Base-by-base conservation (phyloP, 2,888 invertebrate genomes). In the Metallyticus violacea region DNA sequence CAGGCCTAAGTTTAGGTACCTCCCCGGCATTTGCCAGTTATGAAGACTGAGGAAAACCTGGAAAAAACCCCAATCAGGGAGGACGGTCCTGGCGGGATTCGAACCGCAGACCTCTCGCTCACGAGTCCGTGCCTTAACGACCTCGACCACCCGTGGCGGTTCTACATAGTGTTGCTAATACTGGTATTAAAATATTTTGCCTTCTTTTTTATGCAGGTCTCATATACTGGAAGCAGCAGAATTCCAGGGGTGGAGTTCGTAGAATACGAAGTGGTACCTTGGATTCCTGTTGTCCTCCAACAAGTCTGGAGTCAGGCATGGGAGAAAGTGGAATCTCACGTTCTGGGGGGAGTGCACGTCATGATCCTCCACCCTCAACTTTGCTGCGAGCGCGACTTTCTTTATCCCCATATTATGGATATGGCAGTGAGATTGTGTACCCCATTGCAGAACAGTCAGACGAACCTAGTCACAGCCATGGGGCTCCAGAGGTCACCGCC, bases 361-460 rank as follows among this genome's bases (percentile, higher is more conserved):
- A 83, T 29, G 83, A 83, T 26, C 77, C 77, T n/a, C 83, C 83
- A 25, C 83, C 83, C 1, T 83, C 83, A 27, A 77, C 83, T 2
- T 25, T 83, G 3, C 77, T 83, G 9, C 83, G 83, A 77, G 83
- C 77, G 7, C 77, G 83, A 15, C 40, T 79, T 1, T 82, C 86
- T 6, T 28, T 86, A 2, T 86, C 86, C 25, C 86, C 87, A 1
- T 88, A 88, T 77, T 86, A 87, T 78, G 85, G 88, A 40, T 88
- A 95, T 89, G 95, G 95, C 22, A 96, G 96, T 1, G 96, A 96
- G 91, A 96, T 96, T 87, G 94, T 96, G 1, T 97, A 97, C 91
- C 97, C 97, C 4, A 97, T 97, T 89, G 97, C 96, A 0, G 97
- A 97, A 92, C 96, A 96, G 90, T 95, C 96, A 0, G 97, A 96